Conservation (phyloP, 2,888 invertebrate species). For the Odontocolon sp. region DNA sequence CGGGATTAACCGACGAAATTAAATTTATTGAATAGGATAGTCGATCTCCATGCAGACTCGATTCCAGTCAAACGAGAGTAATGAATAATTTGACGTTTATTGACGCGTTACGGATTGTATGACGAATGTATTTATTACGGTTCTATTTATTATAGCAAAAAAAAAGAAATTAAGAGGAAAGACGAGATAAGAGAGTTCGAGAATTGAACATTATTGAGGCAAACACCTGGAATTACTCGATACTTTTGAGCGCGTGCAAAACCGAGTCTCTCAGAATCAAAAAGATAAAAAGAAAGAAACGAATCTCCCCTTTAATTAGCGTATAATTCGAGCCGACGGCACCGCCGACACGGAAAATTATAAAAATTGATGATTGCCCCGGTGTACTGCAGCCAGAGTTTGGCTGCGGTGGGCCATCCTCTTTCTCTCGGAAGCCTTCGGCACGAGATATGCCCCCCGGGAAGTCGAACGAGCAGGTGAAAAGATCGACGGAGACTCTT, state of each 20-base stretch:
- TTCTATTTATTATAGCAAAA: background rate
- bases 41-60: background rate
- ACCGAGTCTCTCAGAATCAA: conserved; percentile 11
- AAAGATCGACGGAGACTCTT: conserved; percentile 31
- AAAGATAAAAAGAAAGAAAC: conserved; percentile 15
- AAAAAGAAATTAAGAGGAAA: conserved; percentile 1
- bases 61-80: conserved; percentile 4
- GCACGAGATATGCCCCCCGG: conserved; percentile 36
- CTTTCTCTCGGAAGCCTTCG: conserved; percentile 41
- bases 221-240: conserved; percentile 42
- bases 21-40: conserved; percentile 20
- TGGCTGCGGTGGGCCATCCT: conserved; percentile 16
- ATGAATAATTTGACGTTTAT: conserved; percentile 46
- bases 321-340: conserved; percentile 67
- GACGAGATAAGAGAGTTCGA: conserved; percentile 1
- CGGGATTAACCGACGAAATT: conserved; percentile 24
- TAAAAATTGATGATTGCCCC: conserved; percentile 72
- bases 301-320: conserved; percentile 69
- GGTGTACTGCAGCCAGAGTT: conserved; percentile 31
- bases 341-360: conserved; percentile 68
- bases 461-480: conserved; percentile 47
- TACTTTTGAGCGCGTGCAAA: conserved; percentile 13
- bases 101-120: conserved; percentile 44
- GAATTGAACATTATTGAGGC: conserved; percentile 25
- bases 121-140: background rate